These are phyloP conservation scores for Phaenicophaeus curvirostris DNA, from an alignment of 2,797 vertebrate species.

Conservation along the genomic window DNA sequence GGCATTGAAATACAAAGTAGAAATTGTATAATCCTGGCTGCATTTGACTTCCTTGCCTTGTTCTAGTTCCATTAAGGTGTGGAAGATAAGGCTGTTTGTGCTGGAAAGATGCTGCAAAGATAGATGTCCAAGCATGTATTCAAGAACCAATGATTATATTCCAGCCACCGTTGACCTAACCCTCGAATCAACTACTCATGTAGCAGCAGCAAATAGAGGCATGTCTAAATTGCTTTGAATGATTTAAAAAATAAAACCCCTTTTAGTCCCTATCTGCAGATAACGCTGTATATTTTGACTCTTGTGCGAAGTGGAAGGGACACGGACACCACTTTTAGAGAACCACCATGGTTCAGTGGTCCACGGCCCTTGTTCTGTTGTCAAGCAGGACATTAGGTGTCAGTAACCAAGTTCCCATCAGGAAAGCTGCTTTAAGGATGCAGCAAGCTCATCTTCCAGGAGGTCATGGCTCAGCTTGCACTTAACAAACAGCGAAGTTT, in stretches of 20 bases:
- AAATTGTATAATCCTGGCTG: background rate
- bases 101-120: background rate
- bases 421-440: background rate
- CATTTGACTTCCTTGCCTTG: background rate
- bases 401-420: background rate
- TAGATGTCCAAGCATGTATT: background rate
- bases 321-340: background rate
- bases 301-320: background rate
- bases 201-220: background rate
- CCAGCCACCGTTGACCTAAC: background rate
- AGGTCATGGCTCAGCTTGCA: background rate
- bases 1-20: background rate
- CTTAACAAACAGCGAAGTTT: background rate
- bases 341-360: background rate
- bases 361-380: background rate
- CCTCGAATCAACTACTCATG: background rate
- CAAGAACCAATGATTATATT: background rate
- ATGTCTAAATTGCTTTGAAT: background rate
- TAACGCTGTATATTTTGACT: background rate
- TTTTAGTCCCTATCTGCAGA: background rate
- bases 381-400: background rate
- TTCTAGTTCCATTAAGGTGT: background rate
- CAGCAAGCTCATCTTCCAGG: background rate
- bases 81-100: background rate
- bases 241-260: accelerated